Percentiles rank a stretch among this genome's conserved stretches.
Conservation (phyloP, 2,113 vertebrate genomes). For the Aphyosemion australe region DNA sequence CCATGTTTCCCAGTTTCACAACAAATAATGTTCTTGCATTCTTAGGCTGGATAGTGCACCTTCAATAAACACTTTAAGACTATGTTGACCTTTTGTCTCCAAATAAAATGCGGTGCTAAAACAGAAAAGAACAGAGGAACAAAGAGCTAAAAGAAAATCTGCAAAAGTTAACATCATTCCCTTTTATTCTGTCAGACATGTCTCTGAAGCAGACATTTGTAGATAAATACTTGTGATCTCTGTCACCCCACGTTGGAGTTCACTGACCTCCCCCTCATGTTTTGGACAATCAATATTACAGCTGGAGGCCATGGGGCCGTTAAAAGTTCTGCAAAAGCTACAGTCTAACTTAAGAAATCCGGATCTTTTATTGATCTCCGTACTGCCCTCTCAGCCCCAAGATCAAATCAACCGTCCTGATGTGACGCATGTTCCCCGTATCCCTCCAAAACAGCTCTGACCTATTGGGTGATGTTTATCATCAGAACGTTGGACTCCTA, state of each 20-base stretch:
- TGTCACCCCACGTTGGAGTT: background rate
- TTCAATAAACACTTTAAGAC: too few species aligned
- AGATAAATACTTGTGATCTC: background rate
- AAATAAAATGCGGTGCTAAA: too few species aligned
- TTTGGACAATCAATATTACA: background rate
- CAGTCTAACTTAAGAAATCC: background rate
- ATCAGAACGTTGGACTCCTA: background rate
- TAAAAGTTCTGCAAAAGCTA: background rate
- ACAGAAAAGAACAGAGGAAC: background rate
- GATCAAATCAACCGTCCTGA: background rate
- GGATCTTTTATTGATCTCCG: background rate
- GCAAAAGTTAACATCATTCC: background rate
- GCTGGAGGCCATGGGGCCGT: background rate
- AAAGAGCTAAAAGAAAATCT: too few species aligned
- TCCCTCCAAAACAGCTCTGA: background rate
- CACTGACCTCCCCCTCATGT: background rate
- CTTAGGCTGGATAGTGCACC: too few species aligned
- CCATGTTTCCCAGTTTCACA: too few species aligned
- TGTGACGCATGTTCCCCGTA: background rate
- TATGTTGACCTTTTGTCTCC: too few species aligned
- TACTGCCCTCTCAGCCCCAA: background rate
- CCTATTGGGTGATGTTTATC: background rate
- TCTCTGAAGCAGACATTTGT: background rate
- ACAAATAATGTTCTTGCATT: too few species aligned
- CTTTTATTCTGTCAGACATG: background rate